Conservation (phyloP, 1,140 invertebrate species). For the Temnothorax nylanderi region DNA sequence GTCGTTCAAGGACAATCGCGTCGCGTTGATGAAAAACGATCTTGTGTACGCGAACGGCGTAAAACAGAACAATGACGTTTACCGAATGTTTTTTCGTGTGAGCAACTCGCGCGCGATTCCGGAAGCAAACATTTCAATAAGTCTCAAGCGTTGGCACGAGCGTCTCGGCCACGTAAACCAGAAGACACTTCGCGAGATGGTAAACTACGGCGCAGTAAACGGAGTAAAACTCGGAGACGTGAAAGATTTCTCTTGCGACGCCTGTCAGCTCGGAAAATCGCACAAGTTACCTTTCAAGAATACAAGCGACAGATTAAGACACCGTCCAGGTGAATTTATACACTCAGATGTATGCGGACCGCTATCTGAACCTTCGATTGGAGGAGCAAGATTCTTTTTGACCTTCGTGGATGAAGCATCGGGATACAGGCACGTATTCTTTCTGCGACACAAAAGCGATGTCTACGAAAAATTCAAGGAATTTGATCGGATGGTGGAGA, state of each 20-base stretch:
- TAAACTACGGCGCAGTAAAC: not conserved
- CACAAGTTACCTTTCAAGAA: conserved; percentile 27
- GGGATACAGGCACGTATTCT: conserved; percentile 17
- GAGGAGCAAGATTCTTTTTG: conserved; percentile 61
- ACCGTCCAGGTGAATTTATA: not conserved
- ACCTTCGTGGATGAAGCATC: conserved; percentile 68
- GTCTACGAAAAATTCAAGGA: conserved; percentile 3
- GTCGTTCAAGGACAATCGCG: not conserved
- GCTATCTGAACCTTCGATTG: conserved; percentile 54
- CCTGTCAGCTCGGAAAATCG: conserved; percentile 14
- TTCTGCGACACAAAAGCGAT: conserved; percentile 2
- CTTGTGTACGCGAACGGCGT: not conserved
- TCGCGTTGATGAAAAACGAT: not conserved
- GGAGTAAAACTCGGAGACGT: not conserved
- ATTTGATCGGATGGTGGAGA: conserved; percentile 2
- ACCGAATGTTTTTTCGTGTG: conserved; percentile 1
- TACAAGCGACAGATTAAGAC: not conserved
- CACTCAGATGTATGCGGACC: conserved; percentile 28
- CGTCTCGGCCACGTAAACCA: conserved; percentile 30
- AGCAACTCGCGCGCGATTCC: not conserved
- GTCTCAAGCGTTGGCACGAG: conserved; percentile 26
- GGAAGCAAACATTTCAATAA: not conserved
- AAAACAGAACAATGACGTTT: not conserved
- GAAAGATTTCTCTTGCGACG: not conserved
- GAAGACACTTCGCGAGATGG: not conserved